These are phyloP conservation scores for Dipodomys stephensi DNA, from an alignment of 2,113 vertebrate species.

Conservation along the genomic window DNA sequence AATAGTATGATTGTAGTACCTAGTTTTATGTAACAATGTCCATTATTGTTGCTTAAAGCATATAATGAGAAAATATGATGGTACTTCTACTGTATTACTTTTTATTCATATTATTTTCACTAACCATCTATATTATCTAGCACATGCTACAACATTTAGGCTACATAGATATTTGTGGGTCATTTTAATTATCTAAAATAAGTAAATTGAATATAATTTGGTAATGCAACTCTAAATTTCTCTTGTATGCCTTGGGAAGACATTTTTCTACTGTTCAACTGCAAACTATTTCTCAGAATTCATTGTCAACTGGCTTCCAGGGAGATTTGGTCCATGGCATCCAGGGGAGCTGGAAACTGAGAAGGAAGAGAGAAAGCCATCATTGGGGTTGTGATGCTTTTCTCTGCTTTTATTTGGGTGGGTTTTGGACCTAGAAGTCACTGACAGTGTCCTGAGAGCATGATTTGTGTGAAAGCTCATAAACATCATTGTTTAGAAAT, in stretches of 20 bases:
- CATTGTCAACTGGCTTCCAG: neutral
- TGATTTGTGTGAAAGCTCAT: neutral
- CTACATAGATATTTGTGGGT: slow-evolving; percentile 24
- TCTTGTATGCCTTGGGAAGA: slow-evolving; percentile 15
- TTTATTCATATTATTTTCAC: slow-evolving; percentile 41
- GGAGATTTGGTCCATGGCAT: neutral
- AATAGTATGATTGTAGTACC: slow-evolving; percentile 21
- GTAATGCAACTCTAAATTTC: slow-evolving; percentile 15
- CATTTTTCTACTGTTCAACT: neutral
- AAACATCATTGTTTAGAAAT: neutral
- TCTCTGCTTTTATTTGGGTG: neutral
- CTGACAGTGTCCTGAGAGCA: neutral
- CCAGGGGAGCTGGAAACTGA: fast-evolving
- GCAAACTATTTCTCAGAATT: neutral
- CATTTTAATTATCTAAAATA: slow-evolving; percentile 61
- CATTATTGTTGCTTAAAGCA: slow-evolving; percentile 36
- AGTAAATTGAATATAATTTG: slow-evolving; percentile 55
- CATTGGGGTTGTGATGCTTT: neutral
- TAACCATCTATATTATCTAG: slow-evolving; percentile 37
- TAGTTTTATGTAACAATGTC: slow-evolving; percentile 53
- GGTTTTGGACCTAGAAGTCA: neutral
- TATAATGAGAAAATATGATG: slow-evolving; percentile 35
- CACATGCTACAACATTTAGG: slow-evolving; percentile 30
- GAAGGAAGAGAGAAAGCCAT: neutral
- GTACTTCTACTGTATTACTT: neutral